These are phyloP conservation scores for Propsilocerus akamusi DNA, from an alignment of 1,140 invertebrate genomes.

Conservation along the genomic window DNA sequence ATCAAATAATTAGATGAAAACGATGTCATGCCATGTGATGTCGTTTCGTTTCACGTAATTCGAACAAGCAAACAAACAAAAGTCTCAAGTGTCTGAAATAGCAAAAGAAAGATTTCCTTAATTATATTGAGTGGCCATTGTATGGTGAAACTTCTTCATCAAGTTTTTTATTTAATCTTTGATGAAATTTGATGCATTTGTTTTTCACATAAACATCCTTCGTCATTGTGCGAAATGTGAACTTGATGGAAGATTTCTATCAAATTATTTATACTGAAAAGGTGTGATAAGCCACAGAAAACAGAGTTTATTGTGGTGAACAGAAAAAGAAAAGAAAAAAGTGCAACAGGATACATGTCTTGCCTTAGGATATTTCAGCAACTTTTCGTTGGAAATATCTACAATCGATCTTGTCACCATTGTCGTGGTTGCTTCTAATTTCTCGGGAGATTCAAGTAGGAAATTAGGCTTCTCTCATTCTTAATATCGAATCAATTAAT, in stretches of 20 bases:
- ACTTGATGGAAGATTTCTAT: not conserved
- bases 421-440: no score
- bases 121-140: conserved; percentile 2
- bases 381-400: not conserved
- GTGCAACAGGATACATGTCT: not conserved
- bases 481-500: not conserved
- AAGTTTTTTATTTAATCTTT: not conserved
- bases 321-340: not conserved
- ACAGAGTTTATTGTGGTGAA: no score
- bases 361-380: not conserved
- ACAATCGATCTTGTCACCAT: no score
- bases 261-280: conserved; percentile 2
- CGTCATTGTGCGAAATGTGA: not conserved
- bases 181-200: conserved; percentile 1
- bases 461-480: not conserved
- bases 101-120: not conserved
- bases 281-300: conserved; percentile 1
- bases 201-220: not conserved
- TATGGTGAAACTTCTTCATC: no score
- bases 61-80: not conserved
- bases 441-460: no score
- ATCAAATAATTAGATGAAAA: not conserved
- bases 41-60: not conserved
- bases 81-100: not conserved
- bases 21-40: not conserved